phyloP scores from a whole-genome alignment of 1,140 invertebrate species.

The Drosophila parvula region DNA sequence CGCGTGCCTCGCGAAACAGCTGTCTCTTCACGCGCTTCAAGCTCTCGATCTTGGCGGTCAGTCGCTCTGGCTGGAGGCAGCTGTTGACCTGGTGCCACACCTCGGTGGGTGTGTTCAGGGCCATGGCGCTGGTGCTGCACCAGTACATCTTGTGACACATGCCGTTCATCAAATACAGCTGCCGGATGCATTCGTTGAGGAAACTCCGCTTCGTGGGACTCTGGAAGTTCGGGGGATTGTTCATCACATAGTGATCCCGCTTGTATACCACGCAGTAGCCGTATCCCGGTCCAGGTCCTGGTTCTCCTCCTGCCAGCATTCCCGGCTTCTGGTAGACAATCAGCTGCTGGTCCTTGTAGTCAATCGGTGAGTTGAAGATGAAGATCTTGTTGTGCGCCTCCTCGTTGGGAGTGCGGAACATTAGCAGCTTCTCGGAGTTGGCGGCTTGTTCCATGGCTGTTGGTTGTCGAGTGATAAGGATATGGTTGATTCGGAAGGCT shows the following conservation, averaged over 20 bases:
- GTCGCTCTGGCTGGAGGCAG: constrained; percentile 48
- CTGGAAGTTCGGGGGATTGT: constrained; percentile 60
- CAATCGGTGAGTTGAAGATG: constrained; percentile 63
- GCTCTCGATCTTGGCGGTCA: constrained; percentile 4
- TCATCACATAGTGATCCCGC: constrained; percentile 62
- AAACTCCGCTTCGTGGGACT: constrained; percentile 60
- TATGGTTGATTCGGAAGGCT: neutral
- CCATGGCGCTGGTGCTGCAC: constrained; percentile 18
- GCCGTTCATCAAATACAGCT: constrained; percentile 64
- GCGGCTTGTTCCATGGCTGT: constrained; percentile 45
- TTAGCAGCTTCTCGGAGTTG: constrained; percentile 34
- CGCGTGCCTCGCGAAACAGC: constrained; percentile 49
- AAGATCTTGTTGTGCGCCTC: constrained; percentile 40
- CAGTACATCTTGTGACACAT: constrained; percentile 47
- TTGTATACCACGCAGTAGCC: constrained; percentile 69
- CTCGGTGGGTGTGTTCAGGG: constrained; percentile 18
- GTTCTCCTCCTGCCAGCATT: constrained; percentile 1
- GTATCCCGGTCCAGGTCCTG: constrained; percentile 13
- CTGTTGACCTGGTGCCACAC: constrained; percentile 61
- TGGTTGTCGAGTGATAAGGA: constrained; percentile 28
- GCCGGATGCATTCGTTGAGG: constrained; percentile 71
- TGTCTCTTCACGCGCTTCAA: constrained; percentile 67
- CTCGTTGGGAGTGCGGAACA: constrained; percentile 48
- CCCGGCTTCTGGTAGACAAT: constrained; percentile 51
- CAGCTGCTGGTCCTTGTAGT: constrained; percentile 55